These are phyloP conservation scores for Eremophila alpestris DNA, from an alignment of 2,797 vertebrate genomes.

Conservation along the genomic window DNA sequence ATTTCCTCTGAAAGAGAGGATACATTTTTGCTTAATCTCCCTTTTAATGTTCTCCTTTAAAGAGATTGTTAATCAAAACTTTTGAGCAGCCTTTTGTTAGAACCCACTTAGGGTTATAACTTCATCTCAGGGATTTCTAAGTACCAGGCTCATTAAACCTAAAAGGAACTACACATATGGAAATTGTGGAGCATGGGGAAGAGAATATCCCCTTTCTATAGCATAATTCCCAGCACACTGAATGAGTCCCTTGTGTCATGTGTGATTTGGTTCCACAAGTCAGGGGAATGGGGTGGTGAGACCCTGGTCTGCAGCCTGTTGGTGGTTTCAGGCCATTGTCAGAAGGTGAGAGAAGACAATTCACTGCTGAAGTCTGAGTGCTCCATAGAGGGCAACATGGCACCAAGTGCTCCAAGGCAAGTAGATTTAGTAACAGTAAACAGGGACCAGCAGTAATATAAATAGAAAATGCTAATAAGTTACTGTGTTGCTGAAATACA, in stretches of 20 bases:
- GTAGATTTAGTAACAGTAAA: constrained; percentile 46
- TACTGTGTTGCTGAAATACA: not conserved
- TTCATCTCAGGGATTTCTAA: constrained; percentile 54
- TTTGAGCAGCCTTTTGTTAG: constrained; percentile 30
- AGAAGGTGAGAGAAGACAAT: constrained; percentile 26
- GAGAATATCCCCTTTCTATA: constrained; percentile 45
- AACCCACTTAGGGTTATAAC: not conserved
- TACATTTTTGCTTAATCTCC: not conserved
- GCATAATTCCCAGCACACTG: constrained; percentile 36
- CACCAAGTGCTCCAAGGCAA: constrained; percentile 19
- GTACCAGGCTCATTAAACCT: constrained; percentile 37
- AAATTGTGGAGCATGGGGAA: constrained; percentile 19
- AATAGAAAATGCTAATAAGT: constrained; percentile 67
- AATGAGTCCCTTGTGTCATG: constrained; percentile 30
- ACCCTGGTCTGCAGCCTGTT: not conserved
- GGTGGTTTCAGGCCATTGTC: constrained; percentile 3
- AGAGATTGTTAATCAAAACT: constrained; percentile 41
- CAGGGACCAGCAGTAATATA: not conserved
- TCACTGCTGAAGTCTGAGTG: constrained; percentile 37
- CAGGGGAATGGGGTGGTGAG: not conserved
- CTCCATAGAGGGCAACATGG: not conserved
- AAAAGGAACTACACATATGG: constrained; percentile 41
- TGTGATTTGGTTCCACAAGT: not conserved
- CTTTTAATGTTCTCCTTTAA: constrained; percentile 21
- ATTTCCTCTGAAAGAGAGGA: not conserved